A percentile compares a stretch with the other conserved stretches of the same genome.
These are phyloP conservation scores for Campodea augens DNA, from an alignment of 1,140 invertebrate genomes.

Conservation along the genomic window DNA sequence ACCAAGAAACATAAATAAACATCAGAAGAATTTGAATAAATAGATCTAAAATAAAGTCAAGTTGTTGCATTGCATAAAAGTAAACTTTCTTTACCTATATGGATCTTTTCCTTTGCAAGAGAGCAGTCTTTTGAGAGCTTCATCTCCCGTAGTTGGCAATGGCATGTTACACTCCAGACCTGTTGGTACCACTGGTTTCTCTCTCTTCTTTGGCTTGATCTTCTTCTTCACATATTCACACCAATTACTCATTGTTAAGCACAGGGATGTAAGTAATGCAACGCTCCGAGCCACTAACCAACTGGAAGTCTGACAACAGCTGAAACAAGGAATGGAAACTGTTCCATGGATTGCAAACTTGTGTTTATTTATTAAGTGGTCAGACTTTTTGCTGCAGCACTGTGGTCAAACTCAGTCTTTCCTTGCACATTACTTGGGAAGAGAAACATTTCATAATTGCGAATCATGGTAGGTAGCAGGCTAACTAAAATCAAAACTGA, in stretches of 20 bases:
- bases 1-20: no score
- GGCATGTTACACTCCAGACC: conserved; percentile 59
- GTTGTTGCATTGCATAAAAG: no score
- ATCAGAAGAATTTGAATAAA: no score
- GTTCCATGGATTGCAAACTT: not conserved
- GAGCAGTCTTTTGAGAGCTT: conserved; percentile 78
- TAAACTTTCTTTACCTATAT: conserved; percentile 40
- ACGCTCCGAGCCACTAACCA: conserved; percentile 5
- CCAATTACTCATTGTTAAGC: not conserved
- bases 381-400: not conserved
- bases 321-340: not conserved
- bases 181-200: conserved; percentile 20
- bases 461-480: no score
- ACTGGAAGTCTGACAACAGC: conserved; percentile 4
- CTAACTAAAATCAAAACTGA: no score
- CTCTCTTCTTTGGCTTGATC: not conserved
- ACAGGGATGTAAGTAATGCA: not conserved
- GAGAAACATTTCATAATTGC: no score
- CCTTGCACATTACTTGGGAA: no score
- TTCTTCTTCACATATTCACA: conserved; percentile 1
- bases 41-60: no score
- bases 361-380: not conserved
- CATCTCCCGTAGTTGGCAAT: conserved; percentile 72
- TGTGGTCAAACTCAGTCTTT: not conserved
- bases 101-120: conserved; percentile 89